These are phyloP conservation scores for Haplochromis burtoni DNA, from an alignment of 2,113 vertebrate species.

Conservation along the genomic window DNA sequence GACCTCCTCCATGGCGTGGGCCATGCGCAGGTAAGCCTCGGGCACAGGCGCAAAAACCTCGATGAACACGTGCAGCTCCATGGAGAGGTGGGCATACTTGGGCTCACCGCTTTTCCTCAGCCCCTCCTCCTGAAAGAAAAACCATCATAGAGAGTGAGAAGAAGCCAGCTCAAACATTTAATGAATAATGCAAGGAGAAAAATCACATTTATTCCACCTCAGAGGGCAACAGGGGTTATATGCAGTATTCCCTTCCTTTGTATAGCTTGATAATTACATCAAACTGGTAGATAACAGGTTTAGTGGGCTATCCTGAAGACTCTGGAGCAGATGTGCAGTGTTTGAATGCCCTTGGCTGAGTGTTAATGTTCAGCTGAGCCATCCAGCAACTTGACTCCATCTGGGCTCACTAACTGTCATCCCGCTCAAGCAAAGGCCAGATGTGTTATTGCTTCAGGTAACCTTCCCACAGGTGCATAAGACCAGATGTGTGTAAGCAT, in stretches of 20 bases:
- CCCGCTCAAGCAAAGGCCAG: conserved; percentile 3
- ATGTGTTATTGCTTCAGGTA: conserved; percentile 24
- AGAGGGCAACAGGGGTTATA: background rate
- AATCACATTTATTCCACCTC: background rate
- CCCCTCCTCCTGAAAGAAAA: conserved; percentile 81
- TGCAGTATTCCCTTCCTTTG: background rate
- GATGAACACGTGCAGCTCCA: conserved; percentile 96
- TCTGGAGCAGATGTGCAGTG: conserved; percentile 5
- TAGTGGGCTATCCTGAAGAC: background rate
- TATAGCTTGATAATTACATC: background rate
- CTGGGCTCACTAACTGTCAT: conserved; percentile 1
- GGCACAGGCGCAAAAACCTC: conserved; percentile 95
- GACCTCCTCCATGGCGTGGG: conserved; percentile 96
- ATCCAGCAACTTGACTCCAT: conserved; percentile 7
- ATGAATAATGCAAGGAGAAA: background rate
- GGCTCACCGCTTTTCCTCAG: conserved; percentile 90
- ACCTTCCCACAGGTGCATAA: background rate
- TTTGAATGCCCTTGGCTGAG: conserved; percentile 1
- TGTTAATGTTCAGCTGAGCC: background rate
- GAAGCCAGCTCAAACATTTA: background rate
- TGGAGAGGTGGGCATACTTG: conserved; percentile 92
- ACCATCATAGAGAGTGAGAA: background rate
- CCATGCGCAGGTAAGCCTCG: conserved; percentile 95
- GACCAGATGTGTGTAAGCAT: background rate
- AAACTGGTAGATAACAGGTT: background rate